Conservation (phyloP, 2,797 vertebrate genomes). For the Myotis findleyi region DNA sequence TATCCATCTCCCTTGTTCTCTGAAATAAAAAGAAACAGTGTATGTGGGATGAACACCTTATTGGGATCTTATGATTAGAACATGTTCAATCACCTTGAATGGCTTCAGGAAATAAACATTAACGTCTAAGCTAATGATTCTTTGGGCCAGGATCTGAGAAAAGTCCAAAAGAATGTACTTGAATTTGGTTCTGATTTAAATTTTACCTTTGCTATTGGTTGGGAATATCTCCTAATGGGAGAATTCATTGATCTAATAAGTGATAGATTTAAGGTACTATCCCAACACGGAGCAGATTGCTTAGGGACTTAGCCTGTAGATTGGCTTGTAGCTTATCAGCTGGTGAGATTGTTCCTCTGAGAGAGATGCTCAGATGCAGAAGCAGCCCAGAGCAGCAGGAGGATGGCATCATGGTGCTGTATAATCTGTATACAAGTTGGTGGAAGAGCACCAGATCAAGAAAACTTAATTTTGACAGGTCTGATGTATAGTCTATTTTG, state of each 20-base stretch:
- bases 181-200: not conserved
- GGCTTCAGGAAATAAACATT: not conserved
- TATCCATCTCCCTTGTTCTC: too few relatives aligned
- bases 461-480: constrained; percentile 96
- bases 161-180: not conserved
- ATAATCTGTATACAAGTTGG: constrained; percentile 86
- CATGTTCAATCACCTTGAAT: not conserved
- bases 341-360: constrained; percentile 65
- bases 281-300: not conserved
- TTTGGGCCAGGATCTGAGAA: not conserved
- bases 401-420: constrained; percentile 65
- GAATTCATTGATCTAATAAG: not conserved
- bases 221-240: not conserved
- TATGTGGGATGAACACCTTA: not conserved
- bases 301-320: constrained; percentile 52
- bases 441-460: constrained; percentile 87
- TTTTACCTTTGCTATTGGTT: not conserved
- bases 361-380: constrained; percentile 38
- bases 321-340: constrained; percentile 59
- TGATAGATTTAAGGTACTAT: not conserved
- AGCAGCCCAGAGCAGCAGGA: constrained; percentile 48
- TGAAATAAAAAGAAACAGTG: not conserved
- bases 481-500: constrained; percentile 98
- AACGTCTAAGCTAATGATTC: not conserved
- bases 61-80: not conserved